Conservation (phyloP, 2,888 invertebrate species). For the Prenolepis imparis region DNA sequence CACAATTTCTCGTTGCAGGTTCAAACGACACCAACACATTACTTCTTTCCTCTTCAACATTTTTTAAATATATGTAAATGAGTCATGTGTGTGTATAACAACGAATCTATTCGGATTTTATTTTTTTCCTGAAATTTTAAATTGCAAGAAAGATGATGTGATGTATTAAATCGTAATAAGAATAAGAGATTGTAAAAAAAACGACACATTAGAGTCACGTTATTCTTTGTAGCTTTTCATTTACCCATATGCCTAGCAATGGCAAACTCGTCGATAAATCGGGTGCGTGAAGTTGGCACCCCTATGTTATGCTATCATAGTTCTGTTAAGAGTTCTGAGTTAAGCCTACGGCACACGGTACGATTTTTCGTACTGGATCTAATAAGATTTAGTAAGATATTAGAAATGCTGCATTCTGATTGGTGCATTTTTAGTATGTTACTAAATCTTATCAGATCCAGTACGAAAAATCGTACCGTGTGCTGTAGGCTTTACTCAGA, state of each 20-base stretch:
- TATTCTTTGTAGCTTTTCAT: slow-evolving; percentile 69
- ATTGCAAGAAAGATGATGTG: background rate
- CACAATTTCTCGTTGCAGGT: slow-evolving; percentile 25
- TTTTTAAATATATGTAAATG: background rate
- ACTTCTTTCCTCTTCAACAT: background rate
- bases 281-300: too few species aligned
- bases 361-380: too few species aligned
- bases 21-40: background rate
- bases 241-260: slow-evolving; percentile 46
- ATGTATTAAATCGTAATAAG: background rate
- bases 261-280: slow-evolving; percentile 17
- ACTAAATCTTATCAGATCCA: too few species aligned
- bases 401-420: too few species aligned
- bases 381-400: too few species aligned
- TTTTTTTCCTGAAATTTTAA: background rate
- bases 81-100: background rate
- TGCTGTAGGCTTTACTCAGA: too few species aligned
- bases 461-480: too few species aligned
- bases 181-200: slow-evolving; percentile 3
- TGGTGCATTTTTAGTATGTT: too few species aligned
- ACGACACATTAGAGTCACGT: slow-evolving; percentile 69
- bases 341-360: too few species aligned
- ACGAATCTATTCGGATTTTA: background rate
- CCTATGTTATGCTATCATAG: too few species aligned
- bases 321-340: too few species aligned